Evolutionary conservation across 2,888 invertebrate genomes (phyloP).

Genomic region (Stenurella melanura): DNA sequence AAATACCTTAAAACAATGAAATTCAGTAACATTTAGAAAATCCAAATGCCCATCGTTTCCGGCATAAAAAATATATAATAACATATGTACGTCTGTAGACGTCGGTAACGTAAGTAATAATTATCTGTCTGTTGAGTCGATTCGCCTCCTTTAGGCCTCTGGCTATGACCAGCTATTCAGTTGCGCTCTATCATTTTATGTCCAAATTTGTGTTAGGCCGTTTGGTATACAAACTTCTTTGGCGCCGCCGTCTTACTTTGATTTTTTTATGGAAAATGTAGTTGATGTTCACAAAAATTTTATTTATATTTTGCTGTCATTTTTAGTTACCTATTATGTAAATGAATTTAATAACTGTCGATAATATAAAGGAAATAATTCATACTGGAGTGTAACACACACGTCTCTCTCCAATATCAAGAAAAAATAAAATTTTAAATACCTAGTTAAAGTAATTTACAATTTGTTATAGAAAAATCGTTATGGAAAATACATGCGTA

Average conservation of each 20-base stretch:
- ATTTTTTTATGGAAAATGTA: conserved; percentile 37
- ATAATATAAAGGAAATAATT: too few relatives aligned
- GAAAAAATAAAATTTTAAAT: too few relatives aligned
- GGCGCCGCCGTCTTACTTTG: conserved; percentile 52
- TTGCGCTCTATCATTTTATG: conserved; percentile 71
- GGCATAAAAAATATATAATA: conserved; percentile 74
- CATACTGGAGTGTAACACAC: too few relatives aligned
- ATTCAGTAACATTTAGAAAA: conserved; percentile 64
- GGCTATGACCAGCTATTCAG: conserved; percentile 51
- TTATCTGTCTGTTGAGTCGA: conserved; percentile 69
- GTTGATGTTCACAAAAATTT: background rate
- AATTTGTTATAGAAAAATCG: too few relatives aligned
- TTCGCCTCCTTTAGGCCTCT: conserved; percentile 63
- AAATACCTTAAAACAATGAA: conserved; percentile 62
- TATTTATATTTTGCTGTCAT: background rate
- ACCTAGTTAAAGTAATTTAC: too few relatives aligned
- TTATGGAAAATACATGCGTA: too few relatives aligned
- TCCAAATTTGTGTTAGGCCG: conserved; percentile 64
- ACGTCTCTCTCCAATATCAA: too few relatives aligned
- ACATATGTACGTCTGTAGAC: conserved; percentile 69
- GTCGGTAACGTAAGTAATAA: conserved; percentile 68
- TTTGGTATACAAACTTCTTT: conserved; percentile 45
- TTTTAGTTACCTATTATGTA: background rate
- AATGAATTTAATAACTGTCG: too few relatives aligned
- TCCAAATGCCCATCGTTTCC: conserved; percentile 69